Conservation (phyloP, 2,888 invertebrate species). For the Lamproptera curius region DNA sequence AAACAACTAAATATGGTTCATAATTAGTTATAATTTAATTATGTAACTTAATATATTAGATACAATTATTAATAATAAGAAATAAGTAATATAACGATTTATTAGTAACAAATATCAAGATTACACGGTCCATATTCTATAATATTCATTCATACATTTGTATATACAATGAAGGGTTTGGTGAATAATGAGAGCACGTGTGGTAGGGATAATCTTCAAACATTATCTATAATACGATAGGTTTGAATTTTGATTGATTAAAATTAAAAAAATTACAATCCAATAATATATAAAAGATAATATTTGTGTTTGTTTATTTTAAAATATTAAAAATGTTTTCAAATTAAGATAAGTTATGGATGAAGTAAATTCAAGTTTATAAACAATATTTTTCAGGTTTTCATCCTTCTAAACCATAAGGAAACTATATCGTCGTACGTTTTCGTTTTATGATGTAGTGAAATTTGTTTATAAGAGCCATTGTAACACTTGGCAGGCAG, state of each 20-base stretch:
- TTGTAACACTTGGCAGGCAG: constrained; percentile 30
- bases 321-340: background rate
- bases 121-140: constrained; percentile 19
- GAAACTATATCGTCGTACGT: background rate
- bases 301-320: background rate
- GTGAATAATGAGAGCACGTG: constrained; percentile 35
- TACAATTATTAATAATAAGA: no score
- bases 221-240: background rate
- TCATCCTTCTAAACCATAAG: no score
- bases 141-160: constrained; percentile 53
- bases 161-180: constrained; percentile 33
- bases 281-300: background rate
- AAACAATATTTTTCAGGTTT: no score
- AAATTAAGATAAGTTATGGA: background rate
- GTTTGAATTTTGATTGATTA: background rate
- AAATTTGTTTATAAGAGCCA: constrained; percentile 8
- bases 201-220: constrained; percentile 25
- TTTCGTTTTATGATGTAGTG: constrained; percentile 2
- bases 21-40: no score
- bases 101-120: constrained; percentile 47
- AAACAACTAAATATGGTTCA: no score
- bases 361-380: background rate
- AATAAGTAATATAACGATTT: no score
- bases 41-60: no score
- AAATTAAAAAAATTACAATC: background rate